phyloP scores from a whole-genome alignment of 2,888 invertebrate genomes.

The Tetanocera ferruginea region DNA sequence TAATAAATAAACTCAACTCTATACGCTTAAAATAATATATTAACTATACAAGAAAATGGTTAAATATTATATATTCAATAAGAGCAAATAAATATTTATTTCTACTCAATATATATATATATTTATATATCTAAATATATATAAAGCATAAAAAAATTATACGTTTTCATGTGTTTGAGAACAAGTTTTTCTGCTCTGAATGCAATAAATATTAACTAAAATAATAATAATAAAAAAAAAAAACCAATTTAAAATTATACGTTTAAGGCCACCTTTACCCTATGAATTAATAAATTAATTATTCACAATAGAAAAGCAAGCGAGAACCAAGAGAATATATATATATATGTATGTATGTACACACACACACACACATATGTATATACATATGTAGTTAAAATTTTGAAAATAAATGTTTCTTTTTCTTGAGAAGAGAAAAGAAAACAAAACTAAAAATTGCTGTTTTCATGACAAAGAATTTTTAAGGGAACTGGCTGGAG shows the following conservation, averaged over 20 bases:
- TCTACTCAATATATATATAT: constrained; percentile 11
- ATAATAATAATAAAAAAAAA: not conserved
- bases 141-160: not conserved
- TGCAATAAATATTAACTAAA: not conserved
- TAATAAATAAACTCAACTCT: constrained; percentile 37
- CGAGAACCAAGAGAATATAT: not conserved
- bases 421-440: constrained; percentile 8
- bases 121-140: too few species aligned
- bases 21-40: constrained; percentile 42
- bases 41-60: constrained; percentile 16
- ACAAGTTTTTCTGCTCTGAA: not conserved
- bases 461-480: not conserved
- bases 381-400: constrained; percentile 17
- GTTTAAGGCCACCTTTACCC: too few species aligned
- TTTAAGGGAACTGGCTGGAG: too few species aligned
- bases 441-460: constrained; percentile 5
- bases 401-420: constrained; percentile 36
- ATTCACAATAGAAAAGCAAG: not conserved
- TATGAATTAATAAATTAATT: not conserved
- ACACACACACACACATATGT: not conserved
- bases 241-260: not conserved
- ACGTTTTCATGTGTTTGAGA: not conserved
- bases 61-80: constrained; percentile 3
- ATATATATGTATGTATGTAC: not conserved
- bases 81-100: not conserved